phyloP scores from a whole-genome alignment of 2,113 vertebrate genomes.

The Hydropotes inermis region DNA sequence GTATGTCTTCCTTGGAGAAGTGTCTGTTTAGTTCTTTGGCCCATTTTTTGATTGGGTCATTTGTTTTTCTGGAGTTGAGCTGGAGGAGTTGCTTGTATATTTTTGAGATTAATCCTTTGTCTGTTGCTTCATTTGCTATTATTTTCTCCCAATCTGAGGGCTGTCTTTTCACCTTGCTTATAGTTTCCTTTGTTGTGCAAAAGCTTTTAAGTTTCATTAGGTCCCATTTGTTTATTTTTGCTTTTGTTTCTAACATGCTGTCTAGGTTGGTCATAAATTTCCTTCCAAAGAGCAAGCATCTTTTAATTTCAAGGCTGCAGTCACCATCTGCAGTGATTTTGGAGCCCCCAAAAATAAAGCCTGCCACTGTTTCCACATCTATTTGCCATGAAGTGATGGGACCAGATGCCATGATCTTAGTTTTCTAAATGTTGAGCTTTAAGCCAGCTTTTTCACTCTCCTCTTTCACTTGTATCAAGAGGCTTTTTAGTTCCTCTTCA shows the following conservation, averaged over 20 bases:
- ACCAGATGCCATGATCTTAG: neutral
- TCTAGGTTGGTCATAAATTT: neutral
- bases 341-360: neutral
- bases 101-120: too few species aligned
- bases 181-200: too few species aligned
- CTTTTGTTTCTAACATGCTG: neutral
- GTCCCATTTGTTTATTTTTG: too few species aligned
- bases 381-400: neutral
- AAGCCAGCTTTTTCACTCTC: neutral
- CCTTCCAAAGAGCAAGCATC: neutral
- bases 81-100: too few species aligned
- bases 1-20: too few species aligned
- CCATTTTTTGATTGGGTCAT: too few species aligned
- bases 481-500: neutral
- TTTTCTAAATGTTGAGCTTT: neutral
- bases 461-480: neutral
- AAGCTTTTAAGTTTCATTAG: too few species aligned
- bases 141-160: too few species aligned
- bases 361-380: neutral
- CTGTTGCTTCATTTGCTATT: too few species aligned
- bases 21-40: too few species aligned
- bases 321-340: neutral
- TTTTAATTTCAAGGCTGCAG: neutral
- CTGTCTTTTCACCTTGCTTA: too few species aligned
- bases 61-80: too few species aligned